Percentiles rank a stretch among this genome's conserved stretches.
phyloP scores from a whole-genome alignment of 2,797 vertebrate species.

The Macropus fuliginosus region DNA sequence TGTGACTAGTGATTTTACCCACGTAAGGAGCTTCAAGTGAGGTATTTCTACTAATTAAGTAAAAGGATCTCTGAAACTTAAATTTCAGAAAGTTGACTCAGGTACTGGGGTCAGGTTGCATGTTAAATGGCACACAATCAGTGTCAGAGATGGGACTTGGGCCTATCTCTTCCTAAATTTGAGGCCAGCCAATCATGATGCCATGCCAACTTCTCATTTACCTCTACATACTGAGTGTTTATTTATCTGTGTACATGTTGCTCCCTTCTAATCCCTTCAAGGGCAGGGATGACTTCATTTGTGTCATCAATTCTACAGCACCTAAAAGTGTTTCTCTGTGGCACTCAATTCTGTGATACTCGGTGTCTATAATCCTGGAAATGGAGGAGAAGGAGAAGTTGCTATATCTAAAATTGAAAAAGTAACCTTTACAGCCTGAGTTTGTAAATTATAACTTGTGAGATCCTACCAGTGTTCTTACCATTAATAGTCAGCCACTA shows the following conservation, averaged over 20 bases:
- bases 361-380: too few relatives aligned
- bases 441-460: too few relatives aligned
- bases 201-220: background rate
- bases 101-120: too few relatives aligned
- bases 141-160: background rate
- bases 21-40: background rate
- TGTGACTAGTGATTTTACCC: background rate
- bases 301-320: background rate
- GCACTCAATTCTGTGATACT: background rate
- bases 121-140: too few relatives aligned
- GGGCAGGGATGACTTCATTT: background rate
- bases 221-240: background rate
- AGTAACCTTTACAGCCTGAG: too few relatives aligned
- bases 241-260: background rate
- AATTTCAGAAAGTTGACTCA: background rate
- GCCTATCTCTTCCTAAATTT: background rate
- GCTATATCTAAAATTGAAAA: too few relatives aligned
- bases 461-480: too few relatives aligned
- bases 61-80: background rate
- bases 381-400: too few relatives aligned
- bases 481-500: too few relatives aligned
- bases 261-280: background rate
- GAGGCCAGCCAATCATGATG: background rate
- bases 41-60: background rate
- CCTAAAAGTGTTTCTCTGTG: background rate